Percentiles rank a stretch among this genome's conserved stretches.
Evolutionary conservation across 2,888 invertebrate species (phyloP).

Genomic region (Elmis aenea): DNA sequence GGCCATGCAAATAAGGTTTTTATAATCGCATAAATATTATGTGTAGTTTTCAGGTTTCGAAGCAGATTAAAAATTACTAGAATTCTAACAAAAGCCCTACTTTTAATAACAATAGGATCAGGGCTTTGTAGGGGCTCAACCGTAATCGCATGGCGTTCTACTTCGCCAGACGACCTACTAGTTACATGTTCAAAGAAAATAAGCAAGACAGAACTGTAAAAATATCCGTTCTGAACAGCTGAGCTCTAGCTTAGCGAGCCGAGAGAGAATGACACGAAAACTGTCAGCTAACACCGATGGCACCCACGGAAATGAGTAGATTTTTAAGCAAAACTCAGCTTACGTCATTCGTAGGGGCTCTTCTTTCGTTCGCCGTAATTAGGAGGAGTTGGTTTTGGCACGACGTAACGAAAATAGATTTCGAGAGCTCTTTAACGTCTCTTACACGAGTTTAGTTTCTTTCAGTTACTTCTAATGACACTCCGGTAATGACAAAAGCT

Average conservation of each 20-base stretch:
- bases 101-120: constrained; percentile 17
- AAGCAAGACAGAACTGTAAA: constrained; percentile 7
- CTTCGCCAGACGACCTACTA: constrained; percentile 13
- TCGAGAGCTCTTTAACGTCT: constrained; percentile 9
- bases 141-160: constrained; percentile 10
- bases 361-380: constrained; percentile 2
- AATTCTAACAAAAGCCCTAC: constrained; percentile 9
- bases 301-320: constrained; percentile 16
- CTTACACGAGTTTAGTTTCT: constrained; percentile 10
- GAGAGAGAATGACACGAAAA: constrained; percentile 19
- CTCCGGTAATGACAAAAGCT: too few species aligned
- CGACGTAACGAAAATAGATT: constrained; percentile 3
- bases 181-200: constrained; percentile 9
- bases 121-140: constrained; percentile 10
- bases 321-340: constrained; percentile 2
- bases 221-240: constrained; percentile 19
- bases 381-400: neutral
- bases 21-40: too few species aligned
- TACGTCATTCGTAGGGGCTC: constrained; percentile 7
- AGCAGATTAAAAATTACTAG: constrained; percentile 16
- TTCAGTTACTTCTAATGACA: constrained; percentile 12
- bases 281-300: constrained; percentile 18
- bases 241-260: constrained; percentile 15
- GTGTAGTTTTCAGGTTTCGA: constrained; percentile 10
- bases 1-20: too few species aligned